These are phyloP conservation scores for Odontophorus gujanensis DNA, from an alignment of 2,113 vertebrate species.

Conservation along the genomic window DNA sequence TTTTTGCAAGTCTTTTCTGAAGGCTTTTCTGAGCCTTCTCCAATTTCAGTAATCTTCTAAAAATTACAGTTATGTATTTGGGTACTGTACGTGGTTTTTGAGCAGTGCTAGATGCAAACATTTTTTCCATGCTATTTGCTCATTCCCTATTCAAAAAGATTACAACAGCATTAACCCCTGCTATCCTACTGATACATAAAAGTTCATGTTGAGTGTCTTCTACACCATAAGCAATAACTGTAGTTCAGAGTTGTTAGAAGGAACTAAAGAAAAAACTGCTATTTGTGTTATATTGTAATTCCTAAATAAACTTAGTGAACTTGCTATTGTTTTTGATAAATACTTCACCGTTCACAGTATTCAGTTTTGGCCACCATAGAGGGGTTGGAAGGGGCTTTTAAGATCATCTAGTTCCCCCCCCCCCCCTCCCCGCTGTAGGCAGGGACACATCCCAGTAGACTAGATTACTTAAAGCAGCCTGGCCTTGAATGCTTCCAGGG, in stretches of 20 bases:
- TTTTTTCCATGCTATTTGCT: background rate
- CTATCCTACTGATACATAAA: accelerated
- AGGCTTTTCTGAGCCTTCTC: background rate
- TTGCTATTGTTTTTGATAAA: background rate
- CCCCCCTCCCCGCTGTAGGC: too few species aligned
- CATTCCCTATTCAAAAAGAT: background rate
- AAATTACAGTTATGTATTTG: background rate
- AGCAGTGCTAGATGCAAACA: background rate
- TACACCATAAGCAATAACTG: background rate
- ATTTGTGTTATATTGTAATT: background rate
- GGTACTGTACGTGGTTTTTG: background rate
- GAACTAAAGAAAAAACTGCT: background rate
- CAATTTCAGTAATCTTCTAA: background rate
- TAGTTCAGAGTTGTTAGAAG: background rate
- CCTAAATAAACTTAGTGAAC: background rate
- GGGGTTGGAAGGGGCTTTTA: too few species aligned
- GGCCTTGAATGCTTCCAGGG: too few species aligned
- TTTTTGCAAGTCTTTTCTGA: conserved; percentile 18
- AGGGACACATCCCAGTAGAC: too few species aligned
- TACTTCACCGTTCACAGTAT: background rate
- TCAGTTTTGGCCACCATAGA: too few species aligned
- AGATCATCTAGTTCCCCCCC: too few species aligned
- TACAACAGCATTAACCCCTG: background rate
- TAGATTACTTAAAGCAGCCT: too few species aligned
- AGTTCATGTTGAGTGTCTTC: background rate